Evolutionary conservation across 2,888 invertebrate species (phyloP).

Genomic region (Pharmacophagus antenor): DNA sequence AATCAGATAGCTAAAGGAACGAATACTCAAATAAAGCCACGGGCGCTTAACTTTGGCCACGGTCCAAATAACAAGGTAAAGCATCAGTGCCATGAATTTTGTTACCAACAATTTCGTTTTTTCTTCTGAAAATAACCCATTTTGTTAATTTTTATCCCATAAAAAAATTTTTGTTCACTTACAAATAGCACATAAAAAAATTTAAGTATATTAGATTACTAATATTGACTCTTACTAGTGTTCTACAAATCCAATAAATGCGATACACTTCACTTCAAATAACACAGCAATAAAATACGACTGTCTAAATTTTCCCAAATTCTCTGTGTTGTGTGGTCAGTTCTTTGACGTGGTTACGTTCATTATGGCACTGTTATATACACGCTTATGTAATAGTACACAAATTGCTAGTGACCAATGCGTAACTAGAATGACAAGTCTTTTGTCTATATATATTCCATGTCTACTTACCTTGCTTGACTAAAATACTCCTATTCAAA

Average conservation of each 20-base stretch:
- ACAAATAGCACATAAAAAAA: too few relatives aligned
- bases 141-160: neutral
- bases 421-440: neutral
- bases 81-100: slow-evolving; percentile 4
- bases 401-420: neutral
- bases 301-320: neutral
- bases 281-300: neutral
- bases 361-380: neutral
- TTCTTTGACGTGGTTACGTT: neutral
- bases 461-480: neutral
- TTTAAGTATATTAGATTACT: too few relatives aligned
- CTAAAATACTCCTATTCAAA: neutral
- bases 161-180: neutral
- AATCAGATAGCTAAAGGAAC: neutral
- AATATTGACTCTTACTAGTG: too few relatives aligned
- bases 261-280: too few relatives aligned
- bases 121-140: neutral
- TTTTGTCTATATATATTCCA: neutral
- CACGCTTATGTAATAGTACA: neutral
- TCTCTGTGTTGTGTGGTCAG: neutral
- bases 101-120: neutral
- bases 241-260: too few relatives aligned
- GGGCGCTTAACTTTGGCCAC: slow-evolving; percentile 1
- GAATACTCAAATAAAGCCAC: neutral
- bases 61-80: slow-evolving; percentile 14